Evolutionary conservation across 2,888 invertebrate species (phyloP).

Genomic region (Heteropelma amictum): DNA sequence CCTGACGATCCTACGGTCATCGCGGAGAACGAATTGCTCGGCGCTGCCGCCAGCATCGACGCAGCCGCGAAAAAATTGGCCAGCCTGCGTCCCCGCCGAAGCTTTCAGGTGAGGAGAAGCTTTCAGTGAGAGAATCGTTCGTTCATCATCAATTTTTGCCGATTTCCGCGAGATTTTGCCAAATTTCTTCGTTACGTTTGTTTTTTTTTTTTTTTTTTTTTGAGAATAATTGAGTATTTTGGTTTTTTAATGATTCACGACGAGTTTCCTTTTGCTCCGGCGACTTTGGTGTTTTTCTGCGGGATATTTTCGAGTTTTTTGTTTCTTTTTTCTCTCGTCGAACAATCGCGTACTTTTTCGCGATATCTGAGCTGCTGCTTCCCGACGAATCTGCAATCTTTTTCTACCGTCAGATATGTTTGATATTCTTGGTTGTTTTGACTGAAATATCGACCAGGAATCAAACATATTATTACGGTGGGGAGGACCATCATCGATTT

Average conservation of each 20-base stretch:
- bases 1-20: constrained; percentile 98
- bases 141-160: not conserved
- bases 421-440: constrained; percentile 99
- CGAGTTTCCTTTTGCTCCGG: no score
- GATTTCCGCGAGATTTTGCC: not conserved
- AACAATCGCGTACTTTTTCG: no score
- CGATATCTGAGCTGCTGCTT: no score
- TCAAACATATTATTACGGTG: constrained; percentile 99
- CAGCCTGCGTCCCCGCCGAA: constrained; percentile 91
- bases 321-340: no score
- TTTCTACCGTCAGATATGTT: constrained; percentile 98
- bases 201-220: constrained; percentile 99
- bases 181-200: constrained; percentile 95
- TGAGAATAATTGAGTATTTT: no score
- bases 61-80: constrained; percentile 98
- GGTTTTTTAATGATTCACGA: no score
- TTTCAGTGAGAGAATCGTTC: not conserved
- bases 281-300: no score
- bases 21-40: constrained; percentile 97
- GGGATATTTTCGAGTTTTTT: no score
- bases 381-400: no score
- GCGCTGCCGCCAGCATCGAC: constrained; percentile 98
- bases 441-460: constrained; percentile 96
- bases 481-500: constrained; percentile 66
- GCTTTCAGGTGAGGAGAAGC: constrained; percentile 83